phyloP scores from a whole-genome alignment of 2,888 invertebrate species.

The Lycaena phlaeas region DNA sequence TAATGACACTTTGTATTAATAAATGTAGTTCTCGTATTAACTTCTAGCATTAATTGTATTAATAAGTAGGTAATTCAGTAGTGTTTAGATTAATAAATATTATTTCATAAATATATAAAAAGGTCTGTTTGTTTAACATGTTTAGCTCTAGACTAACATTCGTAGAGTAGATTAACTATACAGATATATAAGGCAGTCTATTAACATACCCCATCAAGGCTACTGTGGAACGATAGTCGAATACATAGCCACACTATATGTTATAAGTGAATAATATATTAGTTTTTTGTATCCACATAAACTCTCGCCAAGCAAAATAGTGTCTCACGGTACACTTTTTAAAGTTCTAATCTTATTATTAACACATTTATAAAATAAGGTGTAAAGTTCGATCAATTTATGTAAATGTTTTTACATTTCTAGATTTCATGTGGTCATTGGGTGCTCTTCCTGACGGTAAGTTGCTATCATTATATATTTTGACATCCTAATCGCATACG shows the following conservation, averaged over 20 bases:
- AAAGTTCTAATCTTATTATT: slow-evolving; percentile 25
- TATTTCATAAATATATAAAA: slow-evolving; percentile 66
- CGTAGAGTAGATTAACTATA: slow-evolving; percentile 67
- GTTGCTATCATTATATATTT: slow-evolving; percentile 64
- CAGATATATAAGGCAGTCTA: slow-evolving; percentile 38
- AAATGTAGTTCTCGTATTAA: slow-evolving; percentile 50
- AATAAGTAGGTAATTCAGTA: slow-evolving; percentile 60
- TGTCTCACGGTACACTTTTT: slow-evolving; percentile 60
- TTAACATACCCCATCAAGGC: slow-evolving; percentile 60
- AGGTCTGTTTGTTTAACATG: slow-evolving; percentile 73
- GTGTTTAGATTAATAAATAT: slow-evolving; percentile 67
- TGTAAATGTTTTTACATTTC: slow-evolving; percentile 77
- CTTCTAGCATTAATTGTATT: slow-evolving; percentile 69
- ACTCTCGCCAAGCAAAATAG: slow-evolving; percentile 70
- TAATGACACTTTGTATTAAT: slow-evolving; percentile 34
- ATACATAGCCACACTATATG: slow-evolving; percentile 19
- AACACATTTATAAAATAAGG: slow-evolving; percentile 48
- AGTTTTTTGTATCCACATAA: slow-evolving; percentile 37
- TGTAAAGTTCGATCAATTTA: slow-evolving; percentile 69
- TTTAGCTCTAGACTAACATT: slow-evolving; percentile 70
- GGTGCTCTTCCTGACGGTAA: slow-evolving; percentile 98
- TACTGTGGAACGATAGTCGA: slow-evolving; percentile 25
- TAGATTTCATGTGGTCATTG: slow-evolving; percentile 99
- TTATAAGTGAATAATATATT: slow-evolving; percentile 21
- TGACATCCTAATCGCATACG: slow-evolving; percentile 2